Conservation (phyloP, 2,113 vertebrate species). For the Hypocryptadius cinnamomeus region DNA sequence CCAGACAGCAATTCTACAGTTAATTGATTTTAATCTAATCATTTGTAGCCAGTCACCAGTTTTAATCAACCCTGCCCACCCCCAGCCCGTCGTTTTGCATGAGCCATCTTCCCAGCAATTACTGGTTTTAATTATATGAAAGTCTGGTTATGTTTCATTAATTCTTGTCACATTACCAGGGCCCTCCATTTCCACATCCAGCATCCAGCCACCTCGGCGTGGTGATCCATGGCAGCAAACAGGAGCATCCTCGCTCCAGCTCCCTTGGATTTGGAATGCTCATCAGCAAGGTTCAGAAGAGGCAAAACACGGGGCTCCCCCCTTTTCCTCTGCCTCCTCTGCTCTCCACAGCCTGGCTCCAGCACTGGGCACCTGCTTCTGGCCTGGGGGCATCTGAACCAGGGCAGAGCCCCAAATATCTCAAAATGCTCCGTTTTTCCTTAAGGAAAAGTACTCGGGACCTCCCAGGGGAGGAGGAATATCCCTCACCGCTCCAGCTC, state of each 20-base stretch:
- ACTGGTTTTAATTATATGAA: constrained; percentile 33
- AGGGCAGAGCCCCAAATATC: not conserved
- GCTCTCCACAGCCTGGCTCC: not conserved
- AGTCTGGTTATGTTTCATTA: constrained; percentile 21
- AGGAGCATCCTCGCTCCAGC: not conserved
- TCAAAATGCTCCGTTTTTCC: not conserved
- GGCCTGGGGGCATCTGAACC: not conserved
- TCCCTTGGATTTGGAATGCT: not conserved
- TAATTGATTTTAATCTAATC: constrained; percentile 65
- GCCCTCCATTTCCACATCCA: not conserved
- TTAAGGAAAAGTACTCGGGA: not conserved
- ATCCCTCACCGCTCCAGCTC: not conserved
- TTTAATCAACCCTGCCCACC: constrained; percentile 42
- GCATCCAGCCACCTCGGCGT: not conserved
- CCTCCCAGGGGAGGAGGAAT: not conserved
- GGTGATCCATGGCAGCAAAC: not conserved
- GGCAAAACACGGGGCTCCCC: rapidly evolving
- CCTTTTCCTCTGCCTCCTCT: not conserved
- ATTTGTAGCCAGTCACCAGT: constrained; percentile 36
- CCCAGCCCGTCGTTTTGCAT: not conserved
- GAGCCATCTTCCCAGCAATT: constrained; percentile 20
- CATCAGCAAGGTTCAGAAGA: not conserved
- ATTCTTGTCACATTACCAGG: constrained; percentile 36
- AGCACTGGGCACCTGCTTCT: not conserved
- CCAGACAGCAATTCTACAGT: constrained; percentile 36